Base-by-base conservation (phyloP, 1,140 invertebrate genomes). In the Druon quercuslanigerum region DNA sequence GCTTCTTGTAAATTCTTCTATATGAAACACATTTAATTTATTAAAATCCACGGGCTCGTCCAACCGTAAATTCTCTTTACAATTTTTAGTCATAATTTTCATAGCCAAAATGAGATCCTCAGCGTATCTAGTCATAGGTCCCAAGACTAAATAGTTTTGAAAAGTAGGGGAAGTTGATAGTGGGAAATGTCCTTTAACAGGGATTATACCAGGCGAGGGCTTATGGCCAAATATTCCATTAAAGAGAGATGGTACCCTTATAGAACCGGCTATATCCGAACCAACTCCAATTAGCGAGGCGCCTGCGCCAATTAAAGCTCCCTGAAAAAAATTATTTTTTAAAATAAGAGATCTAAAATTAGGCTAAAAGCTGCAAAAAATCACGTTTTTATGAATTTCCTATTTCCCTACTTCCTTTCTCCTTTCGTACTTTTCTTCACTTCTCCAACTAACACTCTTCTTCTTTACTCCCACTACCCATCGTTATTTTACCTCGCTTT, bases 191-290 rank as follows among this genome's bases (percentile, higher is more conserved):
- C 94, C 94, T 2, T 33, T 19, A 2, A 91, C 88, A 0, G 94
- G 84, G 33, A 94, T 86, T 40, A 71, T 33, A 76, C 54, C 20
- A 56, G 57, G 25, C 0, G n/a, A 57, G 25, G 96, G 95, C 86
- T 97, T 98, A 87, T 97, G 96, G 33, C 97, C 96, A 87, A 96
- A 98, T 46, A 98, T 91, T 19, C 97, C 97, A 90, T 95, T 96
- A 85, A 96, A 97, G 51, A 96, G 92, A 12, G 95, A 93, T 1
- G 97, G 97, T 82, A 98, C 91, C 40, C 97, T 93, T 78, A 98
- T 96, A 14, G 96, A 98, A 12, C 97, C 95, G 13, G 94, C 96
- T 75, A 98, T 94, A 88, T 99, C 97, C 0, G 96, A 96, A 11
- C 96, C 96, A 50, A 99, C 90, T 50, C 97, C 96, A 70, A 98